A percentile compares a stretch with the other conserved stretches of the same genome.
phyloP scores from a whole-genome alignment of 2,113 vertebrate species.

The Gadus chalcogrammus region DNA sequence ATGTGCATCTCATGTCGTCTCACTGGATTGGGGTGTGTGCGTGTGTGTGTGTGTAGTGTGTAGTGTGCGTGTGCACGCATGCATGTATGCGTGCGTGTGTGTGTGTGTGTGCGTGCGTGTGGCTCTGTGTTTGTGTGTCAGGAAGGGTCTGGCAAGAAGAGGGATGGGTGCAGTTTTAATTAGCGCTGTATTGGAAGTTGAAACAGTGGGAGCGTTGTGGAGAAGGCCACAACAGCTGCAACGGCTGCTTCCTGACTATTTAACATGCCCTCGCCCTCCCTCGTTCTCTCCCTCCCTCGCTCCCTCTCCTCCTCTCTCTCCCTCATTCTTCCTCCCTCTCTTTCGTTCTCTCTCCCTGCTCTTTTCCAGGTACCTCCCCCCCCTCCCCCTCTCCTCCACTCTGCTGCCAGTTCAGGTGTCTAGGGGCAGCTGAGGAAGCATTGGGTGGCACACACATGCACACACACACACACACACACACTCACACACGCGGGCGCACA shows the following conservation, averaged over 20 bases:
- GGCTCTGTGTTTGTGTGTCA: constrained; percentile 14
- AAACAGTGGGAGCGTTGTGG: constrained; percentile 64
- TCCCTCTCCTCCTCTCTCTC: too few species aligned
- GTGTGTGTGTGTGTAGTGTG: background rate
- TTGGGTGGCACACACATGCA: constrained; percentile 40
- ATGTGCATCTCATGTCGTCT: background rate
- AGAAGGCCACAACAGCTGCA: constrained; percentile 59
- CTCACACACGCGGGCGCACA: too few species aligned
- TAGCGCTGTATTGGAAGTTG: constrained; percentile 45
- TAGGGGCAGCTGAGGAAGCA: constrained; percentile 47
- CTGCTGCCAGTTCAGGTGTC: constrained; percentile 65
- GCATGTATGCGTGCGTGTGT: background rate
- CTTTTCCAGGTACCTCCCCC: background rate
- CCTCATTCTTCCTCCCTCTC: background rate
- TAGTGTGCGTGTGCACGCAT: too few species aligned
- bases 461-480: too few species aligned
- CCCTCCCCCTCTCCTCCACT: constrained; percentile 17
- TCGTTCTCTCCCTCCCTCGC: too few species aligned
- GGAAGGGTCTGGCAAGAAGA: constrained; percentile 42
- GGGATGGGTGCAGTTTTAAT: constrained; percentile 58
- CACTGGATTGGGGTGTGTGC: background rate
- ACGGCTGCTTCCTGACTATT: constrained; percentile 41
- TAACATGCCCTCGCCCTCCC: constrained; percentile 15
- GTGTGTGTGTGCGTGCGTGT: background rate
- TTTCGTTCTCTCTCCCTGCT: background rate